Conservation (phyloP, 2,113 vertebrate genomes). For the Spilogale gracilis region DNA sequence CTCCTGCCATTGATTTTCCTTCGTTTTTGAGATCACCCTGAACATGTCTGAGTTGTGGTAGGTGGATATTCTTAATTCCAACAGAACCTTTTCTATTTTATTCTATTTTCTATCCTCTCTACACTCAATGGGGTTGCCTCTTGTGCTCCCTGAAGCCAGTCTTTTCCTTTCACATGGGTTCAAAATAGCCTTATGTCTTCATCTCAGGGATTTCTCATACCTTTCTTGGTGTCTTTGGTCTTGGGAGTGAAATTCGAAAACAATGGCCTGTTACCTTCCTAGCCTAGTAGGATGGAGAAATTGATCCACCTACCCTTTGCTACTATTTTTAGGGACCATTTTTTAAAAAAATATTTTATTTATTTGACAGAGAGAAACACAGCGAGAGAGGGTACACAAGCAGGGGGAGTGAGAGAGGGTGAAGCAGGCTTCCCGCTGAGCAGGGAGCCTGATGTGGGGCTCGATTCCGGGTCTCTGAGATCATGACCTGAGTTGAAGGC, state of each 20-base stretch:
- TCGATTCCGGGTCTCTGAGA: no score
- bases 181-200: background rate
- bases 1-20: background rate
- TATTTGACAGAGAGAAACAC: no score
- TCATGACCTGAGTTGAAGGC: no score
- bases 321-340: background rate
- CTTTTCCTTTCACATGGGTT: background rate
- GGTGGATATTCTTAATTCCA: background rate
- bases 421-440: no score
- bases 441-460: no score
- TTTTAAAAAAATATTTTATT: no score
- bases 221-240: background rate
- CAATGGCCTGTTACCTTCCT: background rate
- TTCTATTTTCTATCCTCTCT: background rate
- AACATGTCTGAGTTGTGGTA: background rate
- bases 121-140: background rate
- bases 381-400: no score
- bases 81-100: background rate
- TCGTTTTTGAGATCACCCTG: background rate
- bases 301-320: background rate
- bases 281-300: background rate
- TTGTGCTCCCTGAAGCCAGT: background rate
- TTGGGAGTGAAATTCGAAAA: background rate
- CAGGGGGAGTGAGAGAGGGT: no score
- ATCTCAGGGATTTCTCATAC: background rate